phyloP scores from a whole-genome alignment of 2,797 vertebrate species.

The Phoebastria nigripes region DNA sequence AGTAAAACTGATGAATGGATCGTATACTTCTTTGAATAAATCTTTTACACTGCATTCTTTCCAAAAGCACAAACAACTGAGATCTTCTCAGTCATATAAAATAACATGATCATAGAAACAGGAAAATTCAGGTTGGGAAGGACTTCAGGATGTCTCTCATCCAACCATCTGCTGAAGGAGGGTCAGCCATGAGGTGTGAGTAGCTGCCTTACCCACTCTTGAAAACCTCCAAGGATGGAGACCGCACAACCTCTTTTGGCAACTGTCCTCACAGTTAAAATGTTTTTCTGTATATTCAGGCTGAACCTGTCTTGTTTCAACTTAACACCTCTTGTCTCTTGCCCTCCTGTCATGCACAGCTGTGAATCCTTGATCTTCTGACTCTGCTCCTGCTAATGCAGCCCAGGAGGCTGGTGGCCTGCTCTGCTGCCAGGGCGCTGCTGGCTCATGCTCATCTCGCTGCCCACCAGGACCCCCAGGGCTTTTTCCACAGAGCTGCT shows the following conservation, averaged over 20 bases:
- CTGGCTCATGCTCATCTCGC: fast-evolving
- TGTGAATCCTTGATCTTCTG: neutral
- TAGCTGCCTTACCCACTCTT: neutral
- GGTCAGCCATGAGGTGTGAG: neutral
- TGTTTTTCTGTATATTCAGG: neutral
- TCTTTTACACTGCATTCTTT: neutral
- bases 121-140: neutral
- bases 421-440: neutral
- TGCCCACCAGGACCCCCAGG: neutral
- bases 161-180: neutral
- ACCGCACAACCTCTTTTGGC: neutral
- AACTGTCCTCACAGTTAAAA: neutral
- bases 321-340: neutral
- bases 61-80: neutral
- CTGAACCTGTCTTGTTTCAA: neutral
- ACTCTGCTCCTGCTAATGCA: neutral
- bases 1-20: neutral
- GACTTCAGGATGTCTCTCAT: neutral
- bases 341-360: neutral
- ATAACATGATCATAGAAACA: neutral
- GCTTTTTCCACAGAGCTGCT: neutral
- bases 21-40: neutral
- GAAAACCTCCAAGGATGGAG: neutral
- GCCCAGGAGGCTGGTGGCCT: neutral
- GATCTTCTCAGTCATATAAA: neutral